A percentile compares a stretch with the other conserved stretches of the same genome.
These are phyloP conservation scores for Mus pahari DNA, from an alignment of 2,113 vertebrate species.

Conservation along the genomic window DNA sequence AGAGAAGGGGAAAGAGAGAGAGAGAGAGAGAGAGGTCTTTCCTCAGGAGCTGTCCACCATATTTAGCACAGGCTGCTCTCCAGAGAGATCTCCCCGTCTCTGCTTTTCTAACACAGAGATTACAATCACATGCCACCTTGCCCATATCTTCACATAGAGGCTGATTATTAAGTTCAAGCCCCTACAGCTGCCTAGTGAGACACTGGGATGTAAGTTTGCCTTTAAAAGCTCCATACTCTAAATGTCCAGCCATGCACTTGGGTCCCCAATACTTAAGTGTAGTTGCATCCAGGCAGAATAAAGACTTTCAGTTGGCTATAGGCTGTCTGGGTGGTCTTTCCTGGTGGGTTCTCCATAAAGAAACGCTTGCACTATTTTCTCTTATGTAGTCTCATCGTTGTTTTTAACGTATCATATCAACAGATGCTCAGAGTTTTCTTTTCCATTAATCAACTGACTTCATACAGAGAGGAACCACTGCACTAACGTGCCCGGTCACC, in stretches of 20 bases:
- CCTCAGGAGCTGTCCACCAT: not conserved
- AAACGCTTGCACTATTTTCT: not conserved
- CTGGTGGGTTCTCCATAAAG: not conserved
- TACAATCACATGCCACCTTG: not conserved
- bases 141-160: not conserved
- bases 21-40: not conserved
- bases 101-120: not conserved
- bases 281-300: no score
- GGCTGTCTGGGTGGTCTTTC: not conserved
- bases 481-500: not conserved
- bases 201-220: no score
- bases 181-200: not conserved
- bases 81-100: not conserved
- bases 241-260: not conserved
- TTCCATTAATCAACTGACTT: not conserved
- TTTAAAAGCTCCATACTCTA: not conserved
- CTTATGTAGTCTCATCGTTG: not conserved
- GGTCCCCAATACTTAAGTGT: not conserved
- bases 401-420: not conserved
- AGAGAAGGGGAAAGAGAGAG: no score
- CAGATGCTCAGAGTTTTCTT: not conserved
- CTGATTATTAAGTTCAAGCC: not conserved
- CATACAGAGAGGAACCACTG: not conserved
- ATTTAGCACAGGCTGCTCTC: no score
- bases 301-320: not conserved